These are phyloP conservation scores for Anabas testudineus DNA, from an alignment of 2,797 vertebrate genomes.

Conservation along the genomic window DNA sequence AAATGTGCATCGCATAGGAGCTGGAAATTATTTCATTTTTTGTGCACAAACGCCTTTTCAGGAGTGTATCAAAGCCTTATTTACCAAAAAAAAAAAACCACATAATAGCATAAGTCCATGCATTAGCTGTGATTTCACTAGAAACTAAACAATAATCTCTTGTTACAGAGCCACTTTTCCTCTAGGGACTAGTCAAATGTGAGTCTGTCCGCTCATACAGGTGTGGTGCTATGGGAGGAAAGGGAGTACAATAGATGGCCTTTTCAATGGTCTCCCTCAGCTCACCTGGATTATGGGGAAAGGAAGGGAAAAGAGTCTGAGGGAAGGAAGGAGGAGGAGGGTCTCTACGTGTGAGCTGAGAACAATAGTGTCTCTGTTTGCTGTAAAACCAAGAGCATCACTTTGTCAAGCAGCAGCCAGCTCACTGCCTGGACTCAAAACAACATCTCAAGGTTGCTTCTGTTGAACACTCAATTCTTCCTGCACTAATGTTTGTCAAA, in stretches of 20 bases:
- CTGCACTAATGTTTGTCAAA: neutral
- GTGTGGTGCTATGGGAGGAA: constrained; percentile 57
- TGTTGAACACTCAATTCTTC: constrained; percentile 6
- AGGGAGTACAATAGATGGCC: constrained; percentile 65
- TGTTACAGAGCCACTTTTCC: constrained; percentile 68
- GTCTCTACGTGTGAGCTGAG: constrained; percentile 46
- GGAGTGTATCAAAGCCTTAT: neutral
- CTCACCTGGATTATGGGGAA: constrained; percentile 70
- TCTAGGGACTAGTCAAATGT: constrained; percentile 70
- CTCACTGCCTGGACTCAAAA: constrained; percentile 48
- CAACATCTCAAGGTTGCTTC: constrained; percentile 37
- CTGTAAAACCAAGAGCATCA: constrained; percentile 56
- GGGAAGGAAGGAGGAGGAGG: constrained; percentile 37
- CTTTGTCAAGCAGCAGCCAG: constrained; percentile 58
- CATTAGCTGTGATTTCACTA: constrained; percentile 61
- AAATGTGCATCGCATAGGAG: constrained; percentile 25
- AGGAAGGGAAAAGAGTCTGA: constrained; percentile 8
- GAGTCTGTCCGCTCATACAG: constrained; percentile 73
- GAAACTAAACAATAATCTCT: constrained; percentile 72
- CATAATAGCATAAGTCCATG: constrained; percentile 46
- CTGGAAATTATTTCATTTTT: constrained; percentile 28
- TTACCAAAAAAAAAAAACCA: constrained; percentile 34
- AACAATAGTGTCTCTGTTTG: constrained; percentile 79
- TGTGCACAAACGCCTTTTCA: constrained; percentile 19
- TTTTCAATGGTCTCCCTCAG: constrained; percentile 59